Percentiles rank a stretch among this genome's conserved stretches.
Conservation (phyloP, 2,797 vertebrate species). For the Tokudaia muenninki region DNA sequence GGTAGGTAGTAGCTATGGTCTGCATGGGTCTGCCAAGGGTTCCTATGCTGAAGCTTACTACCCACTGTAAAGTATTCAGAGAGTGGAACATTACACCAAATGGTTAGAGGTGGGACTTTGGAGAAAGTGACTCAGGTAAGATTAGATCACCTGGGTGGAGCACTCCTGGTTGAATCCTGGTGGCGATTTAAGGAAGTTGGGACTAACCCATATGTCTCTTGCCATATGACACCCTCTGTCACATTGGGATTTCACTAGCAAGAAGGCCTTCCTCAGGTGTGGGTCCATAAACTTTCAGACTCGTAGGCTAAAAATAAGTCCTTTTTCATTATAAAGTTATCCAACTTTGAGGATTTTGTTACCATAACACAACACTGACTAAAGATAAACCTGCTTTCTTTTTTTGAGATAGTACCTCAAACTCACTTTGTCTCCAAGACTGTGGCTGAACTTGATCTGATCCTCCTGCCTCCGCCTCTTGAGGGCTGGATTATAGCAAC, state of each 20-base stretch:
- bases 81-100: background rate
- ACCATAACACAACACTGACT: background rate
- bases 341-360: background rate
- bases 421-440: background rate
- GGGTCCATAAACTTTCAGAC: background rate
- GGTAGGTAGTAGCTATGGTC: background rate
- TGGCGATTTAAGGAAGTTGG: background rate
- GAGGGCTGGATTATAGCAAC: background rate
- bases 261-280: background rate
- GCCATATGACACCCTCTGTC: background rate
- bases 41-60: background rate
- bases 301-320: background rate
- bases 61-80: background rate
- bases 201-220: background rate
- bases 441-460: background rate
- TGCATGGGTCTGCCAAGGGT: background rate
- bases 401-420: background rate
- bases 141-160: background rate
- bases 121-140: background rate
- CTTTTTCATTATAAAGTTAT: background rate
- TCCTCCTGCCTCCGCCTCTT: background rate
- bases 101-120: background rate
- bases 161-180: background rate
- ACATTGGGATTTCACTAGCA: background rate
- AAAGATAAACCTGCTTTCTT: background rate